Conservation (phyloP, 1,140 invertebrate species). For the Drosophila novamexicana region DNA sequence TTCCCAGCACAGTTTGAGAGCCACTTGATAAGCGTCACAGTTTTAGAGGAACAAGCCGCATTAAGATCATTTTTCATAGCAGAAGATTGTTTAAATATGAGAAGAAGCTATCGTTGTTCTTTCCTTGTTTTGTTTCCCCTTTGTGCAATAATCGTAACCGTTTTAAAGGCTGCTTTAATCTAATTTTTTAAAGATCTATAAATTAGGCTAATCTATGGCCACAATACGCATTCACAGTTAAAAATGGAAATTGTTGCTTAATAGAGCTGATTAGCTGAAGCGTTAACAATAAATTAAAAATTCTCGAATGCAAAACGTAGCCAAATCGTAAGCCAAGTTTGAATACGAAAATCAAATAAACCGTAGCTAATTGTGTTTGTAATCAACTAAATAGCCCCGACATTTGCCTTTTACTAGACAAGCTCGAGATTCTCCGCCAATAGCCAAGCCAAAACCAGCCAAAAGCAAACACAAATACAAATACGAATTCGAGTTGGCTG, state of each 20-base stretch:
- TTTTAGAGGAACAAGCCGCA: too few relatives aligned
- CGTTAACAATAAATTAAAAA: conserved; percentile 28
- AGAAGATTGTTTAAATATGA: too few relatives aligned
- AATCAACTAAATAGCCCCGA: conserved; percentile 77
- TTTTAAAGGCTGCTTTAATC: too few relatives aligned
- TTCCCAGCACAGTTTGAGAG: too few relatives aligned
- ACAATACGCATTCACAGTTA: neutral
- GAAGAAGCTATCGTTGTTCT: too few relatives aligned
- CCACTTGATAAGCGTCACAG: too few relatives aligned
- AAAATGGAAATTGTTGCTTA: neutral
- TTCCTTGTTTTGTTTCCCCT: too few relatives aligned
- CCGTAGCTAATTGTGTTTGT: conserved; percentile 79
- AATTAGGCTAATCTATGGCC: neutral
- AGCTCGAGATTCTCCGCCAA: conserved; percentile 16
- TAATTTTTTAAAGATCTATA: neutral
- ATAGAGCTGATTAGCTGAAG: conserved; percentile 9
- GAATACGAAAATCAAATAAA: conserved; percentile 77
- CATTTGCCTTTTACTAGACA: conserved; percentile 66
- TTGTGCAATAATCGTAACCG: too few relatives aligned
- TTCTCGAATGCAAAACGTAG: conserved; percentile 14
- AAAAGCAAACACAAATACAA: conserved; percentile 51
- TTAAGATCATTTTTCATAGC: too few relatives aligned
- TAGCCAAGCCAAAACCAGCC: neutral
- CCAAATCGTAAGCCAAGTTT: conserved; percentile 44
- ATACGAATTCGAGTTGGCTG: conserved; percentile 32